phyloP scores from a whole-genome alignment of 2,888 invertebrate genomes.

The Yponomeuta evonymella region DNA sequence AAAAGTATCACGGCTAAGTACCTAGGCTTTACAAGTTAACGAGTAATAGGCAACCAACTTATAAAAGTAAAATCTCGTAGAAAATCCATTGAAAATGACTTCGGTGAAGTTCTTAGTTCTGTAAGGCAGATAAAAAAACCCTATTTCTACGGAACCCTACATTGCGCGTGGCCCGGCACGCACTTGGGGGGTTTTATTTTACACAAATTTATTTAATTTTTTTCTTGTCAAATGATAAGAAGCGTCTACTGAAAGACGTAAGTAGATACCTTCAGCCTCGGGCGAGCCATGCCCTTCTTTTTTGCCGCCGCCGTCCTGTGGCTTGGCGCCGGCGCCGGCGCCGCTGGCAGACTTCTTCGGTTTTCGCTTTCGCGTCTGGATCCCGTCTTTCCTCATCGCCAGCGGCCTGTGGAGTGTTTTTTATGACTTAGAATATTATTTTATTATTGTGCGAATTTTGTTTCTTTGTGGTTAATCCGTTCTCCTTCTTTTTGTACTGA shows the following conservation, averaged over 20 bases:
- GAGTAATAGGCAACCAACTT: no score
- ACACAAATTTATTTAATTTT: neutral
- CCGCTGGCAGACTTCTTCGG: constrained; percentile 85
- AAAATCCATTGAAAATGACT: no score
- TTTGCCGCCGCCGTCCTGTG: constrained; percentile 53
- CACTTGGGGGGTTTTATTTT: no score
- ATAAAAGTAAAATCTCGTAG: no score
- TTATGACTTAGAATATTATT: neutral
- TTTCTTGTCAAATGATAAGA: neutral
- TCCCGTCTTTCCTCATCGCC: constrained; percentile 97
- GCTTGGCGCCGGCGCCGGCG: constrained; percentile 64
- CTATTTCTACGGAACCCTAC: no score
- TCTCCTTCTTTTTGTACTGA: no score
- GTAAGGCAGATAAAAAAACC: no score
- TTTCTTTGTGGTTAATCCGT: no score
- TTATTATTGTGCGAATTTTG: neutral
- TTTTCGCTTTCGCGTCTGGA: constrained; percentile 96
- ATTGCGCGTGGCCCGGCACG: no score
- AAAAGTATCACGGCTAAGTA: no score
- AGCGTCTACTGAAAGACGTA: constrained; percentile 14
- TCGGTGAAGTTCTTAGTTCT: no score
- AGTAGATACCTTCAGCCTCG: constrained; percentile 47
- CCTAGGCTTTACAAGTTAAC: no score
- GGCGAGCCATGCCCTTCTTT: constrained; percentile 68
- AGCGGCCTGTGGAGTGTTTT: constrained; percentile 78